phyloP scores from a whole-genome alignment of 2,797 vertebrate species.

The Paramormyrops hopkinsi region DNA sequence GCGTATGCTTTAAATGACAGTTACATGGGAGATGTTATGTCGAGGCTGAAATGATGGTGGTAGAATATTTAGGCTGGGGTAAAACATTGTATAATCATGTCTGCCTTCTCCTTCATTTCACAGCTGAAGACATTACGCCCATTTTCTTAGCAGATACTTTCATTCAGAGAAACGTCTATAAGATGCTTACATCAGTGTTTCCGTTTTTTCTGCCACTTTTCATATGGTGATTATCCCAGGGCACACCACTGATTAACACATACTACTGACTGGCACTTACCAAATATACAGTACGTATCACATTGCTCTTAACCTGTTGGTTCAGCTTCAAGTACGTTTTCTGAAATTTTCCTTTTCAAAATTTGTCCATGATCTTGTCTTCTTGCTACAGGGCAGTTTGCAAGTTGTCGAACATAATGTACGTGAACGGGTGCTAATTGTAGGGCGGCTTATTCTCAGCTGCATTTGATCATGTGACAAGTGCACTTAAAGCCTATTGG shows the following conservation, averaged over 20 bases:
- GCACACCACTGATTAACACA: not conserved
- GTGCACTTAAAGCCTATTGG: not conserved
- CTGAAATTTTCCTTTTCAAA: not conserved
- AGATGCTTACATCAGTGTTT: not conserved
- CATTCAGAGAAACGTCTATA: not conserved
- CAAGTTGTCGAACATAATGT: not conserved
- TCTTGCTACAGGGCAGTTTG: not conserved
- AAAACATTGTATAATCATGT: not conserved
- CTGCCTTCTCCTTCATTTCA: not conserved
- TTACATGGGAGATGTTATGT: not conserved
- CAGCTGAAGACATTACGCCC: not conserved
- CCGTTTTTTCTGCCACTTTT: not conserved
- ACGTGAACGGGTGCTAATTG: not conserved
- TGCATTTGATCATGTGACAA: not conserved
- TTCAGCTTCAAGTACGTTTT: not conserved
- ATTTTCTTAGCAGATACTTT: not conserved
- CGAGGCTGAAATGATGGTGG: not conserved
- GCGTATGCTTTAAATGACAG: not conserved
- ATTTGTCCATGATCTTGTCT: not conserved
- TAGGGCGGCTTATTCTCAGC: not conserved
- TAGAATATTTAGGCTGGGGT: not conserved
- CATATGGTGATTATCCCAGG: not conserved
- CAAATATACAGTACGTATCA: not conserved
- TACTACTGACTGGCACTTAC: not conserved
- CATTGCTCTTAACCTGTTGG: not conserved